A percentile compares a stretch with the other conserved stretches of the same genome.
Evolutionary conservation across 2,888 invertebrate genomes (phyloP).

Genomic region (Ennomos erosarius): DNA sequence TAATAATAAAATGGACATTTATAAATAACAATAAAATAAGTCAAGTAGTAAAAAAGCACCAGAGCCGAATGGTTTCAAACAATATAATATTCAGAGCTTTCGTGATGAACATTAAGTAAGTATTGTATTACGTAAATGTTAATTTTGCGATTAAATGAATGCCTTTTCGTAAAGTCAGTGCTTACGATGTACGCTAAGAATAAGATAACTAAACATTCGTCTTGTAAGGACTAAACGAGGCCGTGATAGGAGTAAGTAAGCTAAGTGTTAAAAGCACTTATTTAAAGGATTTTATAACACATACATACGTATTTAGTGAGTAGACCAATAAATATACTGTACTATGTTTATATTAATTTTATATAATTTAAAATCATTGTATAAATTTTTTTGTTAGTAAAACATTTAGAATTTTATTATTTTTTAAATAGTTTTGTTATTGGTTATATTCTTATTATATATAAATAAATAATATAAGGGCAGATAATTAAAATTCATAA

Average conservation of each 20-base stretch:
- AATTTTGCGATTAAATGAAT: slow-evolving; percentile 36
- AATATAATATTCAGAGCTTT: slow-evolving; percentile 33
- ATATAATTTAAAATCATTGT: slow-evolving; percentile 1
- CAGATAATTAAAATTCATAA: background rate
- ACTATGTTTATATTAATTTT: slow-evolving; percentile 33
- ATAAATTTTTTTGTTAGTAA: no score
- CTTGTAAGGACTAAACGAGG: slow-evolving; percentile 67
- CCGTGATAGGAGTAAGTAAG: slow-evolving; percentile 76
- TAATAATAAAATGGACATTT: slow-evolving; percentile 17
- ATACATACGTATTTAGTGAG: slow-evolving; percentile 59
- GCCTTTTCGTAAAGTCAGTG: slow-evolving; percentile 40
- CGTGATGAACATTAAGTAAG: slow-evolving; percentile 28
- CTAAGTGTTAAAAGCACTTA: slow-evolving; percentile 68
- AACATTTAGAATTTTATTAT: no score
- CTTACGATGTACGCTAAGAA: slow-evolving; percentile 46
- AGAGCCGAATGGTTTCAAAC: slow-evolving; percentile 29
- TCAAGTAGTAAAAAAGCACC: slow-evolving; percentile 16
- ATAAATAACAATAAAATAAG: slow-evolving; percentile 2
- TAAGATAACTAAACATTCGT: slow-evolving; percentile 48
- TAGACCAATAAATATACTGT: slow-evolving; percentile 42
- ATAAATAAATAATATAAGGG: slow-evolving; percentile 9
- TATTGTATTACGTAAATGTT: slow-evolving; percentile 29
- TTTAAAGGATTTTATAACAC: slow-evolving; percentile 61
- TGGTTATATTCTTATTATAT: no score
- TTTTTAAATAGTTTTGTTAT: no score